Evolutionary conservation across 2,113 vertebrate genomes (phyloP), one percentile per base, ranked within the genome.

Genomic region (Podocnemis expansa): DNA sequence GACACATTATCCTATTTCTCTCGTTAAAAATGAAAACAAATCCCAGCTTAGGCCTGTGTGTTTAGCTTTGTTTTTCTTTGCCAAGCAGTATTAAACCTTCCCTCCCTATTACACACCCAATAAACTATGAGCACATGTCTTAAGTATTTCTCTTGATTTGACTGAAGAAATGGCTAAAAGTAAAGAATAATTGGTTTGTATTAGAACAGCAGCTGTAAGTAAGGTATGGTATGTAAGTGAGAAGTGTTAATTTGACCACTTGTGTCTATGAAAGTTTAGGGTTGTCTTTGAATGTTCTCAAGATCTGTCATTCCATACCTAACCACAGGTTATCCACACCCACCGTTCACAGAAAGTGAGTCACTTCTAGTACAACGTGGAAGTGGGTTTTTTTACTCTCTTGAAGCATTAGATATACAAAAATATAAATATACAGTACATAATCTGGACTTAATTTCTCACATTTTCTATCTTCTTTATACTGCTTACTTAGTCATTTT

Each of bases 101-200:
- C 13, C 78, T 84, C 0, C 0, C 1, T 14, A 80, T 22, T 70
- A 75, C 2, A 78, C 34, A 21, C 38, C 41, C 2, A 27, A 12
- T 86, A 17, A 88, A 21, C 27, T 73, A 2, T 45, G 16, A 21
- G 82, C 6, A 43, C 38, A 45, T 63, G 25, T 94, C 5, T 21
- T 21, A 4, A 1, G 87, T 1, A 2, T 87, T 85, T 4, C 24
- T 49, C 89, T 85, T 84, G 60, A 67, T 67, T 67, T 67, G 17
- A n/a, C 60, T 60, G 16, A 60, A 60, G 58, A 60, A 34, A 31
- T 60, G 58, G 58, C 56, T 19, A 16, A 38, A 73, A 41, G 34
- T 82, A 67, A 86, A 78, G 47, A 75, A 75, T 43, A 75, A 27
- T 75, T 75, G 12, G 38, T 75, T 9, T 6, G 13, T n/a, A 54